phyloP scores from a whole-genome alignment of 2,113 vertebrate species.

The Dipodomys ordii region DNA sequence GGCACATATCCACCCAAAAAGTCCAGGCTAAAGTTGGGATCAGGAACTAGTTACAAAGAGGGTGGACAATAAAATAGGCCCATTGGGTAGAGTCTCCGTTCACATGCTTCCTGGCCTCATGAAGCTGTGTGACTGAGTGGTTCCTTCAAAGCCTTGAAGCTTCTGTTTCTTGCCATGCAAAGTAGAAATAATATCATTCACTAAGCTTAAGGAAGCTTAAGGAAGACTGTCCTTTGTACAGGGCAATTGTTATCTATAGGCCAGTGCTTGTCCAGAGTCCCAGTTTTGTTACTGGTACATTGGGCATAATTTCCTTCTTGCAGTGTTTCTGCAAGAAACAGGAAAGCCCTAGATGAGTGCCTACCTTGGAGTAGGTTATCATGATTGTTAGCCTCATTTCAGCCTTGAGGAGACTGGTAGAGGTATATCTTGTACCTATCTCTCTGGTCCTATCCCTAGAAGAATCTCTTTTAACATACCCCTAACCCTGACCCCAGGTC shows the following conservation, averaged over 20 bases:
- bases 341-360: neutral
- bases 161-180: neutral
- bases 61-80: neutral
- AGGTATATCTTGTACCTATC: neutral
- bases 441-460: neutral
- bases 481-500: too few relatives aligned
- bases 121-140: neutral
- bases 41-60: neutral
- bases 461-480: neutral
- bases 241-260: neutral
- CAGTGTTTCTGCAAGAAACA: neutral
- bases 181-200: neutral
- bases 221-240: neutral
- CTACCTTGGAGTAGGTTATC: neutral
- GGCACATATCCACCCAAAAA: neutral
- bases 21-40: neutral
- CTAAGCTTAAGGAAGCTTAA: neutral
- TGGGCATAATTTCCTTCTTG: neutral
- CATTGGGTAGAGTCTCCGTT: neutral
- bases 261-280: neutral
- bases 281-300: neutral
- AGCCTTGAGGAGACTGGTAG: neutral
- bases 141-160: neutral
- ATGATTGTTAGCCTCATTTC: neutral
- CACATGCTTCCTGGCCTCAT: neutral